Percentiles rank a stretch among this genome's conserved stretches.
These are phyloP conservation scores for Drosophila setosimentum DNA, from an alignment of 2,888 invertebrate species.

Conservation along the genomic window DNA sequence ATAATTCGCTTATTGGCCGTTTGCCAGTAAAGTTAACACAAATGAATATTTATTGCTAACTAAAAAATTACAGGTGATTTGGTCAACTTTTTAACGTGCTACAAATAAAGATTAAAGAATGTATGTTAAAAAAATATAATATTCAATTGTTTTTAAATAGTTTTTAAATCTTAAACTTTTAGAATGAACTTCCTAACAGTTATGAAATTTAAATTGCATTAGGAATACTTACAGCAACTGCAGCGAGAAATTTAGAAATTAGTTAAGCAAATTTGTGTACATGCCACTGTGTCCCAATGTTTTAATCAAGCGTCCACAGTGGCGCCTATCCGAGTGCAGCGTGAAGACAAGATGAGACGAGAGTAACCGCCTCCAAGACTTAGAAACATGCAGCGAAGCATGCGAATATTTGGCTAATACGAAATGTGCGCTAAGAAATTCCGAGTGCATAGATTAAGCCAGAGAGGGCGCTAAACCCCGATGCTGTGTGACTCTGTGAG, in stretches of 20 bases:
- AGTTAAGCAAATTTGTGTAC: not conserved
- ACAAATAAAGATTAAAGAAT: not conserved
- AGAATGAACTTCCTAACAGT: not conserved
- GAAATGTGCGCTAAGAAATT: slow-evolving; percentile 76
- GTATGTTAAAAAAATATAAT: not conserved
- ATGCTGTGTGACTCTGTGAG: not conserved
- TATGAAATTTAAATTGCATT: too few species aligned
- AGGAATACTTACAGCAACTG: not conserved
- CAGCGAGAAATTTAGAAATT: not conserved
- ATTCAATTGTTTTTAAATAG: not conserved
- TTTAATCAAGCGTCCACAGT: slow-evolving; percentile 51
- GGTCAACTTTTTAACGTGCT: not conserved
- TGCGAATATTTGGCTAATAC: slow-evolving; percentile 80
- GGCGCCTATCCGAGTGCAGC: slow-evolving; percentile 27
- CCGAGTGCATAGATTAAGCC: slow-evolving; percentile 73
- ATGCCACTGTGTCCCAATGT: slow-evolving; percentile 50
- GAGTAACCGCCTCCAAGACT: slow-evolving; percentile 26
- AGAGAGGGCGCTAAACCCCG: not conserved
- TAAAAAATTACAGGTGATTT: not conserved
- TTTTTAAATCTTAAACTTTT: not conserved
- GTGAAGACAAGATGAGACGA: not conserved
- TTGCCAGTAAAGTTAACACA: too few species aligned
- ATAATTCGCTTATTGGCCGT: too few species aligned
- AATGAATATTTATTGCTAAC: too few species aligned
- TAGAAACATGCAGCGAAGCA: slow-evolving; percentile 64